Conservation (phyloP, 1,140 invertebrate species). For the Cyrtorhinus lividipennis region DNA sequence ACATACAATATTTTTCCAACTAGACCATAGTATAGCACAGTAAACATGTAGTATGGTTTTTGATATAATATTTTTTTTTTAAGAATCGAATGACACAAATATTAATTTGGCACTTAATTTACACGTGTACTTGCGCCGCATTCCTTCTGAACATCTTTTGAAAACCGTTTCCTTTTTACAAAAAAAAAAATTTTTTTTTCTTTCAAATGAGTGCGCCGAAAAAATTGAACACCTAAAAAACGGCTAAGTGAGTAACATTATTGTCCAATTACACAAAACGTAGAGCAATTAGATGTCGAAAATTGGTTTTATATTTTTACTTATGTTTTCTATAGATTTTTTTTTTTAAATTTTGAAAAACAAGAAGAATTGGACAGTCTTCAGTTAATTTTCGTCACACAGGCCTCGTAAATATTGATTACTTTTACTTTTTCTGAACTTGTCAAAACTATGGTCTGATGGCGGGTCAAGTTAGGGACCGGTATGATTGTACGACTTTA, state of each 20-base stretch:
- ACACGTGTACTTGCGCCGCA: neutral
- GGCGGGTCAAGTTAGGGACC: neutral
- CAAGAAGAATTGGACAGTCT: constrained; percentile 20
- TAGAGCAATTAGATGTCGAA: neutral
- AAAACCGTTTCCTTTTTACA: constrained; percentile 12
- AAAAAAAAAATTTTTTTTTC: constrained; percentile 8
- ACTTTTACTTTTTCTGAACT: neutral
- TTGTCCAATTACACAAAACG: constrained; percentile 18
- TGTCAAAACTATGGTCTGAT: constrained; percentile 7
- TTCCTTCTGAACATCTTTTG: constrained; percentile 5
- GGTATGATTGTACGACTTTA: too few relatives aligned
- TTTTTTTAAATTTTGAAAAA: neutral
- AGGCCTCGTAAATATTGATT: neutral
- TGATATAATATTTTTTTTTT: constrained; percentile 4
- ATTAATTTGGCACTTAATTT: constrained; percentile 16
- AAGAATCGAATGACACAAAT: constrained; percentile 12
- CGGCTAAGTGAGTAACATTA: constrained; percentile 9
- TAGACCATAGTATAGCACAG: constrained; percentile 16
- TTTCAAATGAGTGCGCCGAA: neutral
- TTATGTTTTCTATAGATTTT: too few relatives aligned
- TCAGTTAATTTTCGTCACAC: neutral
- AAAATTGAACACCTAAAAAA: neutral
- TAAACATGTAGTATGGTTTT: constrained; percentile 11
- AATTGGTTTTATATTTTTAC: neutral
- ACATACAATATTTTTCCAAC: constrained; percentile 16